Evolutionary conservation across 2,113 vertebrate genomes (phyloP), one percentile per base, ranked within the genome.

Genomic region (Piaya cayana): DNA sequence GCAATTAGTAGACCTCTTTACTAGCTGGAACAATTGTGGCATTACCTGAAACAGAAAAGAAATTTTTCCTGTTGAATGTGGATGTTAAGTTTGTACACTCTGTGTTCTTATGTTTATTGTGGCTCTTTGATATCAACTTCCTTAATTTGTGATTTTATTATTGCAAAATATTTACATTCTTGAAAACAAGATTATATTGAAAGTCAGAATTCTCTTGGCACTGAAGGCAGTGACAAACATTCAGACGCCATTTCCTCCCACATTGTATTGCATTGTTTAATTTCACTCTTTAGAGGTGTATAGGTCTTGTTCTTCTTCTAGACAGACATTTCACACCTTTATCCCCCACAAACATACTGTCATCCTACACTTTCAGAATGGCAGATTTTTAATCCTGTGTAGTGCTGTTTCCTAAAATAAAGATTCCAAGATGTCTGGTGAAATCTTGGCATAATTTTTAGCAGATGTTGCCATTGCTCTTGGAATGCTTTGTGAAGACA

Each of bases 251-350:
- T 91, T 86, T 50, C 93, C 94, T 97, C 96, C 93, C 95, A 95
- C 92, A 47, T 93, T 93, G 95, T 82, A 58, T 67, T 89, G 89
- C 91, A 93, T 98, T 98, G 95, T 97, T 98, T 97, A 92, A 93
- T 96, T 97, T 96, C 97, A 78, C 95, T 97, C 92, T 79, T 70
- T 70, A 96, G 96, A 97, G 93, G 95, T 95, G 87, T 96, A 93
- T 96, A 97, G 97, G 96, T 95, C 97, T 94, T 96, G 83, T 97
- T 97, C 95, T 95, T 97, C 97, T 96, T 96, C 96, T 92, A 97
- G 97, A 97, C 97, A 96, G 94, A 95, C 92, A 25, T 97, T 98
- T 98, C 97, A 96, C 97, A 98, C 97, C 97, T 97, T 97, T 97
- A 96, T 96, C 97, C 96, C 95, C 96, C 93, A 97, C 93, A 98